Evolutionary conservation across 64 coral and sea anemone genomes (phyloP).

Genomic region (Hydrozoanthus tunicans): DNA sequence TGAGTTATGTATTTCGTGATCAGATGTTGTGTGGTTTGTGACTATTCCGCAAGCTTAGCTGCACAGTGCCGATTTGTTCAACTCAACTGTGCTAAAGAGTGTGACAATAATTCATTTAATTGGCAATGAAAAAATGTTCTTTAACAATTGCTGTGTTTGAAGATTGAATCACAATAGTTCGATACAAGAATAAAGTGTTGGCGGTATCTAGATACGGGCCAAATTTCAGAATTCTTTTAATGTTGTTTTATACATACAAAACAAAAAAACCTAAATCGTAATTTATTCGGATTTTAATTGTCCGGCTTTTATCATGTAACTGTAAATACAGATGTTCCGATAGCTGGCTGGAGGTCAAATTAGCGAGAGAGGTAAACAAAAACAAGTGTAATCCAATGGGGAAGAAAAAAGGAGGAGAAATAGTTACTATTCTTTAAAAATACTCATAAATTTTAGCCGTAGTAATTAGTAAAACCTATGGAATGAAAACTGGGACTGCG

Average conservation of each 20-base stretch:
- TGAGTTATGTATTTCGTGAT: neutral
- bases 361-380: neutral
- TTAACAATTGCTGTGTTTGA: neutral
- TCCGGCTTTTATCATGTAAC: neutral
- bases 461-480: too few relatives aligned
- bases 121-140: too few relatives aligned
- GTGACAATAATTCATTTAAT: too few relatives aligned
- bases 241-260: neutral
- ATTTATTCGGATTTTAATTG: neutral
- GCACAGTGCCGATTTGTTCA: too few relatives aligned
- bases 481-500: too few relatives aligned
- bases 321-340: slow-evolving; percentile 10
- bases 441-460: too few relatives aligned
- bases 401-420: too few relatives aligned
- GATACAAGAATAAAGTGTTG: neutral
- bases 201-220: neutral
- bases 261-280: neutral
- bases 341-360: neutral
- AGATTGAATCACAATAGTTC: neutral
- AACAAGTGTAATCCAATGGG: neutral
- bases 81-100: too few relatives aligned
- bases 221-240: neutral
- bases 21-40: too few relatives aligned
- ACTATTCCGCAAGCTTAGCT: too few relatives aligned
- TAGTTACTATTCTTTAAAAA: too few relatives aligned